Conservation (phyloP, 2,797 vertebrate genomes). For the Anomalospiza imberbis region DNA sequence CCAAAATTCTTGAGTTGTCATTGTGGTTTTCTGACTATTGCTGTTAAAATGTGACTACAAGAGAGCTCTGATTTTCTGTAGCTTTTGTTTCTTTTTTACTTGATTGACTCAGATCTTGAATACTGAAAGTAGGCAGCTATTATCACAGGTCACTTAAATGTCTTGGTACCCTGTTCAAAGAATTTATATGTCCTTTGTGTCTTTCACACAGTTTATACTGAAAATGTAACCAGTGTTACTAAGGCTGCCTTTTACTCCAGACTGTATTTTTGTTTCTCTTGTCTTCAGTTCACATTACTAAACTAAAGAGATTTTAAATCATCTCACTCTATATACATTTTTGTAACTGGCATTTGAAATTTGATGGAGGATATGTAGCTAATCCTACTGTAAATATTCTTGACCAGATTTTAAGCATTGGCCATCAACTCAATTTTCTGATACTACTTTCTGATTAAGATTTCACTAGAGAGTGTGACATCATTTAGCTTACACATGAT, state of each 20-base stretch:
- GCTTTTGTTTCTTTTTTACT: neutral
- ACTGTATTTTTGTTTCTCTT: neutral
- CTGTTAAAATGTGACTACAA: neutral
- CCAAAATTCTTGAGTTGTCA: neutral
- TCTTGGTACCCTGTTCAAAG: neutral
- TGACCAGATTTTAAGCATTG: neutral
- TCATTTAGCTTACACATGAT: neutral
- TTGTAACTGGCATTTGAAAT: neutral
- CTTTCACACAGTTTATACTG: neutral
- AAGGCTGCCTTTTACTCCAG: neutral
- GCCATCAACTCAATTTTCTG: neutral
- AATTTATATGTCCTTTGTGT: neutral
- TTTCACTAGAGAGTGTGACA: neutral
- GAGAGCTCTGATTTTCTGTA: neutral
- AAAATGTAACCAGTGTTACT: neutral
- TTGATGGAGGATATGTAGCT: neutral
- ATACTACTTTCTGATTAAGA: neutral
- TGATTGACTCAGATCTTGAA: neutral
- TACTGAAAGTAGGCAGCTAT: neutral
- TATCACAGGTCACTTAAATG: neutral
- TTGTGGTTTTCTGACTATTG: neutral
- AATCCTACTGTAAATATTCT: neutral
- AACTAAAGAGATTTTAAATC: neutral
- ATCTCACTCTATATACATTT: neutral
- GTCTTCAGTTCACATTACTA: neutral